Conservation (phyloP, 2,888 invertebrate genomes). For the Saturnia japonica region DNA sequence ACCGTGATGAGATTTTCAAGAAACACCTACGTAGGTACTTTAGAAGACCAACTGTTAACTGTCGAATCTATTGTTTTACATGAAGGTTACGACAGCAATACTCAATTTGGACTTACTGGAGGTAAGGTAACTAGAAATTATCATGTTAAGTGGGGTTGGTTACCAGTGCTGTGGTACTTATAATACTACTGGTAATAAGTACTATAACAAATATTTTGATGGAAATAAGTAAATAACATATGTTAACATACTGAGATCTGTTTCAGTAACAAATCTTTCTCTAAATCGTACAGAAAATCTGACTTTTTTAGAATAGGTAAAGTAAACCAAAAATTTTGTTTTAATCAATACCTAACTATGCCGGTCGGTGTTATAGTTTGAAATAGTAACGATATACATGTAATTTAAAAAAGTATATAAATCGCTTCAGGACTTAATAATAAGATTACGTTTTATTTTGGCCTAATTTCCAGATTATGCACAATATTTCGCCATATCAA, state of each 20-base stretch:
- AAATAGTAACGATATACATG: too few relatives aligned
- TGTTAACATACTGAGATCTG: not conserved
- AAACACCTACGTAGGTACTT: constrained; percentile 49
- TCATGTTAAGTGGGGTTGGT: not conserved
- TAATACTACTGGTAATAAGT: not conserved
- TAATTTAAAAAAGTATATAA: not conserved
- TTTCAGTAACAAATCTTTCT: not conserved
- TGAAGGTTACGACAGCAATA: constrained; percentile 46
- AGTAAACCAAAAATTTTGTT: not conserved
- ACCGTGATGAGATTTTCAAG: constrained; percentile 51
- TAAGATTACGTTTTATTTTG: not conserved
- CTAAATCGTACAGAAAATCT: not conserved
- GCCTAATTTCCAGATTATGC: constrained; percentile 44
- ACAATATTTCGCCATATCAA: constrained; percentile 39
- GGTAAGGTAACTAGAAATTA: constrained; percentile 39
- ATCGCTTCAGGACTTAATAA: not conserved
- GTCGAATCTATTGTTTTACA: constrained; percentile 49
- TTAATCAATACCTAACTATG: not conserved
- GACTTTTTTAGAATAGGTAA: not conserved
- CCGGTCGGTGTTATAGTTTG: too few relatives aligned
- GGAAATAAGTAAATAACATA: not conserved
- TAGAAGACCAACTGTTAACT: constrained; percentile 40
- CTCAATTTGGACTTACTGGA: constrained; percentile 49
- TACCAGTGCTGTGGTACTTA: not conserved
- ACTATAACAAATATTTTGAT: not conserved